Evolutionary conservation across 2,888 invertebrate species (phyloP).

Genomic region (Ellobium chinense): DNA sequence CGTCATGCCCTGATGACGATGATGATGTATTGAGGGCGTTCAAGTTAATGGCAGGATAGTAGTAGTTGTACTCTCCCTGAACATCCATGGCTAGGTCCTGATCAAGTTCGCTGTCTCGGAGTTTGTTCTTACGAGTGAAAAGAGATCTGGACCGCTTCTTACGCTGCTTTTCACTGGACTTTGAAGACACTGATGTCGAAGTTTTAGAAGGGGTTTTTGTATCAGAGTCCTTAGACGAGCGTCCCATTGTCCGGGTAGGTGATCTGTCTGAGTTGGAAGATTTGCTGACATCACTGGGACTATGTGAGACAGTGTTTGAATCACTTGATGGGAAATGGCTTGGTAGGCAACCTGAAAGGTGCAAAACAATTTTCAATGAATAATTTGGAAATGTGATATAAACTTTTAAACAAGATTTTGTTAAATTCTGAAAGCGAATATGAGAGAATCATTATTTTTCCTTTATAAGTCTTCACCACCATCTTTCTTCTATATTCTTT

Average conservation of each 20-base stretch:
- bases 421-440: no score
- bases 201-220: not conserved
- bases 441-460: no score
- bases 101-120: constrained; percentile 34
- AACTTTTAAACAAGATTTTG: no score
- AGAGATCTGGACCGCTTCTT: constrained; percentile 44
- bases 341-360: constrained; percentile 7
- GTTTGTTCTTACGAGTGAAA: constrained; percentile 42
- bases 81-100: not conserved
- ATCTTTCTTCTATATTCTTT: no score
- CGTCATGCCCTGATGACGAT: not conserved
- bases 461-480: no score
- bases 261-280: constrained; percentile 8
- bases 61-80: constrained; percentile 32
- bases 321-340: not conserved
- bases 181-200: not conserved
- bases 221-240: not conserved
- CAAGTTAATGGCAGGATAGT: constrained; percentile 25
- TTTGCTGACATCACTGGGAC: not conserved
- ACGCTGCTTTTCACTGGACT: constrained; percentile 32
- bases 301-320: not conserved
- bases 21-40: constrained; percentile 21
- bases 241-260: not conserved
- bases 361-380: no score
- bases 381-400: no score